Conservation (phyloP, 30 jellyfish, hydroid and myxozoan genomes). For the Turritopsis dohrnii region DNA sequence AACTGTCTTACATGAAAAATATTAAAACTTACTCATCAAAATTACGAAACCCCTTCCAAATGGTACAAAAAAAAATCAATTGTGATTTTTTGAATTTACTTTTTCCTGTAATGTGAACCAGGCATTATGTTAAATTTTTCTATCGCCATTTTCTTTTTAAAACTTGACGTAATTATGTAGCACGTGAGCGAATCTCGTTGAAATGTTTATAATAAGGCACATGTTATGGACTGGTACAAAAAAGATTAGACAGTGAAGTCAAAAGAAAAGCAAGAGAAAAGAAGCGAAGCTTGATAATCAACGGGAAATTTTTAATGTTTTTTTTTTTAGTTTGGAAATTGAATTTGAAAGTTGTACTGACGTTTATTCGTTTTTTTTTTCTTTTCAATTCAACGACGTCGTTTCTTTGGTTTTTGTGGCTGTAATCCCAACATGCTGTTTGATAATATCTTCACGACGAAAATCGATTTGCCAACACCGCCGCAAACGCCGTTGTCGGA, state of each 20-base stretch:
- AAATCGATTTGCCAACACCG: constrained; percentile 18
- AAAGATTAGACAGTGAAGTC: background rate
- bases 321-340: too few species aligned
- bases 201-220: background rate
- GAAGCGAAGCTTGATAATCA: too few species aligned
- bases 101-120: background rate
- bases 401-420: too few species aligned
- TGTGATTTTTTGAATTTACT: background rate
- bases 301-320: too few species aligned
- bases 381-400: too few species aligned
- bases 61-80: background rate
- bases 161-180: background rate
- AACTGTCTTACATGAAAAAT: too few species aligned
- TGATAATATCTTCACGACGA: constrained; percentile 19
- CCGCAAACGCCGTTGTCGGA: constrained; percentile 23
- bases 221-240: background rate
- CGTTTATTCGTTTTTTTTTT: too few species aligned
- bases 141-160: too few species aligned
- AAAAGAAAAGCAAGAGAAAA: background rate
- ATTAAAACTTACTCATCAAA: too few species aligned
- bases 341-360: background rate
- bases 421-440: constrained; percentile 3
- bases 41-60: too few species aligned
- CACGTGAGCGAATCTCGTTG: background rate
- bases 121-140: background rate